A percentile compares a stretch with the other conserved stretches of the same genome.
phyloP scores from a whole-genome alignment of 2,888 invertebrate species.

The Patella depressa region DNA sequence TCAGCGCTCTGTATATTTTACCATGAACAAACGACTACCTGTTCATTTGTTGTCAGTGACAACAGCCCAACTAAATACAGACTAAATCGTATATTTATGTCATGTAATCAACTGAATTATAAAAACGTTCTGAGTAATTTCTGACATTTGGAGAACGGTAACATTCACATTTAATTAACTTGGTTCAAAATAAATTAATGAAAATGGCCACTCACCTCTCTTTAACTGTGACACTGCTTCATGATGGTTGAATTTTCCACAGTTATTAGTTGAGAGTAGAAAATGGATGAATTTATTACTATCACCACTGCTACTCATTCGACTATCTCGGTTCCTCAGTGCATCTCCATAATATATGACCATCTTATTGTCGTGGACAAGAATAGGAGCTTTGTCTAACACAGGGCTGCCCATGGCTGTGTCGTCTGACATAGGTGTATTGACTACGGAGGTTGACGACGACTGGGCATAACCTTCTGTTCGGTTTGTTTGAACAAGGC shows the following conservation, averaged over 20 bases:
- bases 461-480: neutral
- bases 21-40: too few relatives aligned
- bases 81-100: too few relatives aligned
- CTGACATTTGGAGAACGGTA: too few relatives aligned
- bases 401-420: neutral
- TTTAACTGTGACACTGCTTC: conserved; percentile 46
- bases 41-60: too few relatives aligned
- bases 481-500: neutral
- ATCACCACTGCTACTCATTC: conserved; percentile 37
- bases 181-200: too few relatives aligned
- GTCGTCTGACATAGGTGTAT: neutral
- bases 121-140: too few relatives aligned
- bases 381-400: neutral
- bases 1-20: too few relatives aligned
- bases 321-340: conserved; percentile 33
- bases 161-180: too few relatives aligned
- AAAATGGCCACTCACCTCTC: conserved; percentile 37
- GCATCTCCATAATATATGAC: conserved; percentile 41
- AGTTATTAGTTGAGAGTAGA: conserved; percentile 33
- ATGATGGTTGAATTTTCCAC: conserved; percentile 40
- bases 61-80: too few relatives aligned
- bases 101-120: too few relatives aligned
- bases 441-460: neutral
- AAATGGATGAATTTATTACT: conserved; percentile 41
- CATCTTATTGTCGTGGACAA: conserved; percentile 20